Conservation (phyloP, 2,888 invertebrate species). For the Tetheella fluctuosa region DNA sequence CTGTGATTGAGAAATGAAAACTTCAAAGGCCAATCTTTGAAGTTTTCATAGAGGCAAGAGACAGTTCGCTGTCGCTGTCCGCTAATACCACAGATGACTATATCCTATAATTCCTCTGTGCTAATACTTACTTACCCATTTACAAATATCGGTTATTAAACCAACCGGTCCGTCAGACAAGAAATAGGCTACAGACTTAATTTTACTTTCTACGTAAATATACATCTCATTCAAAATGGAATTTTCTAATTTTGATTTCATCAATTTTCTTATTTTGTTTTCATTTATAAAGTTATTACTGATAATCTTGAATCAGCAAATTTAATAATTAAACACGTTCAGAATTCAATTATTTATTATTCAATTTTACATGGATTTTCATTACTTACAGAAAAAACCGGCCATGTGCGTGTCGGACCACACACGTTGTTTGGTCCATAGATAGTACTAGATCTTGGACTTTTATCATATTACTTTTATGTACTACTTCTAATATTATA, state of each 20-base stretch:
- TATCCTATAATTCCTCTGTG: no score
- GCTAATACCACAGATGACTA: no score
- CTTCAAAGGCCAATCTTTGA: constrained; percentile 33
- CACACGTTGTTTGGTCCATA: no score
- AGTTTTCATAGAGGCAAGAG: background rate
- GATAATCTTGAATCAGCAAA: no score
- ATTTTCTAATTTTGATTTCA: constrained; percentile 28
- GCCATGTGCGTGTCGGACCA: no score
- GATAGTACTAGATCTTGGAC: no score
- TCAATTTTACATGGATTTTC: no score
- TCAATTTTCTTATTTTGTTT: background rate
- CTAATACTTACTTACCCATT: constrained; percentile 9
- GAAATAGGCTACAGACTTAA: constrained; percentile 31
- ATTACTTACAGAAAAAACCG: no score
- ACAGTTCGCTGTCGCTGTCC: background rate
- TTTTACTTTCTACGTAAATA: constrained; percentile 41
- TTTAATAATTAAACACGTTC: no score
- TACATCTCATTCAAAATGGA: constrained; percentile 25
- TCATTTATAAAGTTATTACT: background rate
- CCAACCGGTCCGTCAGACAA: constrained; percentile 17
- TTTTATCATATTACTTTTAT: no score
- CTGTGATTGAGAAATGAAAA: constrained; percentile 69
- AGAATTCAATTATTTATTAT: no score
- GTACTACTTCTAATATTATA: no score
- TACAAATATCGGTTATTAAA: constrained; percentile 9